phyloP scores from a whole-genome alignment of 2,113 vertebrate species.

The Daboia siamensis region DNA sequence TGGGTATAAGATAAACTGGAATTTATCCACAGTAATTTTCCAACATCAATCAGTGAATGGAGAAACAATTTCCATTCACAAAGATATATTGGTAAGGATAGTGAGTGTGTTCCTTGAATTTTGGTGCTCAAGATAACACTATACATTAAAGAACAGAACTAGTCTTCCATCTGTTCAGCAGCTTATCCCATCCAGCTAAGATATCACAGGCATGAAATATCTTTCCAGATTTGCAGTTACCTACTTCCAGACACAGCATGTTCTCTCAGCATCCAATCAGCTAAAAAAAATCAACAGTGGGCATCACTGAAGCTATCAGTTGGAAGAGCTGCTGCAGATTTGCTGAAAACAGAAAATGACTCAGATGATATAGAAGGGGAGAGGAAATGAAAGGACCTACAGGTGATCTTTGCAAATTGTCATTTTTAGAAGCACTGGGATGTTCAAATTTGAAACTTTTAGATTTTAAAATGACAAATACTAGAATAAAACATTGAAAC shows the following conservation, averaged over 20 bases:
- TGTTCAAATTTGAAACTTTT: not conserved
- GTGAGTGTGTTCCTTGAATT: not conserved
- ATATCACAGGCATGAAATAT: fast-evolving
- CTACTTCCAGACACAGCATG: not conserved
- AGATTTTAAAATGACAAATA: not conserved
- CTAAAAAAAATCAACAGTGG: not conserved
- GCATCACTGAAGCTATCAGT: fast-evolving
- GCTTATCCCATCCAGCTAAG: not conserved
- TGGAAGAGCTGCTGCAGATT: not conserved
- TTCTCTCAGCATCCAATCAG: not conserved
- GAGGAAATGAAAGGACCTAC: constrained; percentile 12
- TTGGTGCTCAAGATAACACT: not conserved
- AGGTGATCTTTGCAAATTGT: not conserved
- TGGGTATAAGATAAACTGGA: not conserved
- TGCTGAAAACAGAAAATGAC: constrained; percentile 16
- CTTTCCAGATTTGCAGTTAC: constrained; percentile 11
- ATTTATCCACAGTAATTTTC: not conserved
- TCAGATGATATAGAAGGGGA: constrained; percentile 12
- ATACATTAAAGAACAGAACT: not conserved
- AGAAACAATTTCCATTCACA: not conserved
- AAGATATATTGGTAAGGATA: not conserved
- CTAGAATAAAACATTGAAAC: not conserved
- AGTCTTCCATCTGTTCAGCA: not conserved
- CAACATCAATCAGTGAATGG: not conserved
- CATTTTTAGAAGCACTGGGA: fast-evolving